phyloP scores from a whole-genome alignment of 2,797 vertebrate species.

The Bufotes viridis region DNA sequence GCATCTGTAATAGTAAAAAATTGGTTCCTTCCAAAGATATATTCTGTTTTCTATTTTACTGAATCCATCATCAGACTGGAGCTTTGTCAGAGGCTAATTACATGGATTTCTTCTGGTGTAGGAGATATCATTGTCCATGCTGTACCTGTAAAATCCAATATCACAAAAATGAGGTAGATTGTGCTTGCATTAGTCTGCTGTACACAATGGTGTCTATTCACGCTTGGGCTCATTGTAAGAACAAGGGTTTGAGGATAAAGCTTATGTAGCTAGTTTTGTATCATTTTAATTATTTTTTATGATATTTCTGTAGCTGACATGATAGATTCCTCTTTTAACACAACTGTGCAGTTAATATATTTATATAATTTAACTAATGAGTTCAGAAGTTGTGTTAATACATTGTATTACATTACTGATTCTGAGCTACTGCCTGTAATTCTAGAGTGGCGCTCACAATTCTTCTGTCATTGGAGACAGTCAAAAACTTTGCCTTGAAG shows the following conservation, averaged over 20 bases:
- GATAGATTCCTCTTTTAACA: neutral
- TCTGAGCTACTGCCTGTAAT: neutral
- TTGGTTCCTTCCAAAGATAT: neutral
- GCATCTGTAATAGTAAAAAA: neutral
- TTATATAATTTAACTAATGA: neutral
- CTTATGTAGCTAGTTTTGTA: neutral
- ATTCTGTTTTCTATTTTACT: neutral
- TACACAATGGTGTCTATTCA: conserved; percentile 19
- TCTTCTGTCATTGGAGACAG: neutral
- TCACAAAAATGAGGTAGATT: neutral
- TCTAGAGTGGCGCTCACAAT: neutral
- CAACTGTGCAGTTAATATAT: neutral
- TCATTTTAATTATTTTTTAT: neutral
- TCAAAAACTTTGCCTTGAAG: neutral
- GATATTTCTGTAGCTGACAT: neutral
- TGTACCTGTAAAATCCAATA: neutral
- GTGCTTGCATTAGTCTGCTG: neutral
- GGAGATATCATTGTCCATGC: neutral
- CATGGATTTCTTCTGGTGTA: neutral
- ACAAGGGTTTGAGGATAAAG: neutral
- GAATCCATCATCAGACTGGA: neutral
- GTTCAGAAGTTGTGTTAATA: neutral
- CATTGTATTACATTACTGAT: neutral
- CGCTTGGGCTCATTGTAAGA: neutral
- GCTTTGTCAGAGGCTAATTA: neutral